A percentile compares a stretch with the other conserved stretches of the same genome.
These are phyloP conservation scores for Sciaenops ocellatus DNA, from an alignment of 2,797 vertebrate genomes.

Conservation along the genomic window DNA sequence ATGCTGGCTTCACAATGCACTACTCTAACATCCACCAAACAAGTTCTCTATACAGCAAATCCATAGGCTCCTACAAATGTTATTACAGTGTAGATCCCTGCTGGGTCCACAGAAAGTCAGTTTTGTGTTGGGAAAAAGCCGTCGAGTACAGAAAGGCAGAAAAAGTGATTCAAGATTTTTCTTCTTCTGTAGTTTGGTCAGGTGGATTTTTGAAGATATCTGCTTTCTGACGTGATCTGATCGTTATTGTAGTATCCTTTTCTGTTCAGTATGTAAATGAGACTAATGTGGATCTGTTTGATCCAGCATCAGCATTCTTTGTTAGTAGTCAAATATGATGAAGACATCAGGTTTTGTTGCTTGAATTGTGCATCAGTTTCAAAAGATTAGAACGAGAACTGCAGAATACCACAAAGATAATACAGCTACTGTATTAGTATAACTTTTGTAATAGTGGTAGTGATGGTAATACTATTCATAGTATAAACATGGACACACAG, in stretches of 20 bases:
- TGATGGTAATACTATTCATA: slow-evolving; percentile 39
- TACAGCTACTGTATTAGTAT: slow-evolving; percentile 1
- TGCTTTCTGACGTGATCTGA: background rate
- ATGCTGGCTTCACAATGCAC: slow-evolving; percentile 90
- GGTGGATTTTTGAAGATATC: background rate
- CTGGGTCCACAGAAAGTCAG: slow-evolving; percentile 89
- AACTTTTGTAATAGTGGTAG: background rate
- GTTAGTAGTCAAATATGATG: slow-evolving; percentile 84
- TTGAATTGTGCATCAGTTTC: slow-evolving; percentile 78
- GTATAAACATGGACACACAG: slow-evolving; percentile 72
- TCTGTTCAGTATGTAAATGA: background rate
- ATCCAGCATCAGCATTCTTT: slow-evolving; percentile 81
- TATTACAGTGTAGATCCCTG: slow-evolving; percentile 87
- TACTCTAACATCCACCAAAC: slow-evolving; percentile 88
- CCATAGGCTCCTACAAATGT: slow-evolving; percentile 92
- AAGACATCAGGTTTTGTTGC: background rate
- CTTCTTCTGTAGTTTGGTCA: slow-evolving; percentile 40
- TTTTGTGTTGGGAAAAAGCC: slow-evolving; percentile 84
- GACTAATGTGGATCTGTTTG: background rate
- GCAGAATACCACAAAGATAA: slow-evolving; percentile 15
- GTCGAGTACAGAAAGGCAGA: slow-evolving; percentile 27
- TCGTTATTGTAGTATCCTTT: background rate
- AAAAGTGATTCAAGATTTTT: slow-evolving; percentile 66
- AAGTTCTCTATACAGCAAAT: slow-evolving; percentile 90
- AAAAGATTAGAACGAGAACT: slow-evolving; percentile 75